A percentile compares a stretch with the other conserved stretches of the same genome.
These are phyloP conservation scores for Hoplostethus atlanticus DNA, from an alignment of 2,797 vertebrate species.

Conservation along the genomic window DNA sequence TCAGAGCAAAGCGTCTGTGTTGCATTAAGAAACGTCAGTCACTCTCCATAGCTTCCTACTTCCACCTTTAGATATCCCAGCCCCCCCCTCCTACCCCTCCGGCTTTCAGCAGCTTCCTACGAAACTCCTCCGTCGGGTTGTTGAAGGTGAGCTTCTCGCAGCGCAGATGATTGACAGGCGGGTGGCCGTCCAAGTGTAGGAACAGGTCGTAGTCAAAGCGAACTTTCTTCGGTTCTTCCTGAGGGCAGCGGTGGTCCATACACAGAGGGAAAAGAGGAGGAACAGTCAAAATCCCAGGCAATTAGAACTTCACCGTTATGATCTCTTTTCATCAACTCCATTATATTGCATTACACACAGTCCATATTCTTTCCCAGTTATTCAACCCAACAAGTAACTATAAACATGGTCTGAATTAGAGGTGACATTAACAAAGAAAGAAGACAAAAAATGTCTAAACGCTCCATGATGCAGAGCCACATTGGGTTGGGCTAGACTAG, in stretches of 20 bases:
- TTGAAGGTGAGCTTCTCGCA: slow-evolving; percentile 99
- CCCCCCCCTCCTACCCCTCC: slow-evolving; percentile 89
- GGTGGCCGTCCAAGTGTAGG: slow-evolving; percentile 98
- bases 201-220: slow-evolving; percentile 99
- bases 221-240: slow-evolving; percentile 99
- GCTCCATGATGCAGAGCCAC: too few species aligned
- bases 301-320: background rate
- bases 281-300: slow-evolving; percentile 7
- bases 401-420: background rate
- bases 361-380: too few species aligned
- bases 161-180: slow-evolving; percentile 98
- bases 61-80: background rate
- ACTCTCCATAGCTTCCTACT: background rate
- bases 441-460: too few species aligned
- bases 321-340: background rate
- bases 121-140: slow-evolving; percentile 98
- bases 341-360: background rate
- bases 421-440: too few species aligned
- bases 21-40: slow-evolving; percentile 16
- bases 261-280: slow-evolving; percentile 12
- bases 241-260: slow-evolving; percentile 23
- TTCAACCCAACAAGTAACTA: background rate
- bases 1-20: background rate
- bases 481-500: too few species aligned
- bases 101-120: slow-evolving; percentile 95